Conservation (phyloP, 2,888 invertebrate species). For the Mesoligia furuncula region DNA sequence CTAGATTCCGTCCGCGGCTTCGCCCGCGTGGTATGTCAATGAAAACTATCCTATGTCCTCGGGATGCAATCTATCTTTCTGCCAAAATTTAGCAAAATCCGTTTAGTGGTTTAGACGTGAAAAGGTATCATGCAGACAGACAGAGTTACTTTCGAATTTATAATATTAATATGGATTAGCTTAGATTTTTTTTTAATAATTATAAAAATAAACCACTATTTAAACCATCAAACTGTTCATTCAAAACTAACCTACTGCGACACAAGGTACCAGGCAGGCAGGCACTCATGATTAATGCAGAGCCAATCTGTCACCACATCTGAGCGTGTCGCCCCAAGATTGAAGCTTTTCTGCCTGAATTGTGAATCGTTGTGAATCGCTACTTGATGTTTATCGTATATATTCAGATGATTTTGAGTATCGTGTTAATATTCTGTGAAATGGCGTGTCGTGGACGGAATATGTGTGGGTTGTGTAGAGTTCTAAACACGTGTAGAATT, state of each 20-base stretch:
- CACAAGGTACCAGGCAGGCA: conserved; percentile 63
- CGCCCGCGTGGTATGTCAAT: too few relatives aligned
- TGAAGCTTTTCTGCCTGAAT: conserved; percentile 63
- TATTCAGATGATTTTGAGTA: conserved; percentile 49
- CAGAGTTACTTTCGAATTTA: too few relatives aligned
- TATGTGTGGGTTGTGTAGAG: conserved; percentile 17
- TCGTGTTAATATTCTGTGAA: conserved; percentile 51
- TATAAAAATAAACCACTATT: neutral
- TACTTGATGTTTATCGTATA: conserved; percentile 55
- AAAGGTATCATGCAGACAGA: too few relatives aligned
- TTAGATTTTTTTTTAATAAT: too few relatives aligned
- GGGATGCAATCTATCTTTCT: too few relatives aligned
- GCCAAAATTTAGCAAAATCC: too few relatives aligned
- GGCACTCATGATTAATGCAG: conserved; percentile 80
- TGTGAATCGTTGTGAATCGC: conserved; percentile 53
- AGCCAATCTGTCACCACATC: conserved; percentile 78
- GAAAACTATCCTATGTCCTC: too few relatives aligned
- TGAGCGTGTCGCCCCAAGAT: conserved; percentile 54
- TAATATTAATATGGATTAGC: too few relatives aligned
- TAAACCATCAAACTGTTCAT: neutral
- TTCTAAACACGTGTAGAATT: neutral
- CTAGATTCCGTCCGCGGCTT: too few relatives aligned
- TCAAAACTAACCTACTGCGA: conserved; percentile 49
- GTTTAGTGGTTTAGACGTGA: too few relatives aligned
- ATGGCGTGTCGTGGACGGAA: conserved; percentile 13